Base-by-base conservation (phyloP, 2,113 vertebrate species). In the Cephalopholis sonnerati region DNA sequence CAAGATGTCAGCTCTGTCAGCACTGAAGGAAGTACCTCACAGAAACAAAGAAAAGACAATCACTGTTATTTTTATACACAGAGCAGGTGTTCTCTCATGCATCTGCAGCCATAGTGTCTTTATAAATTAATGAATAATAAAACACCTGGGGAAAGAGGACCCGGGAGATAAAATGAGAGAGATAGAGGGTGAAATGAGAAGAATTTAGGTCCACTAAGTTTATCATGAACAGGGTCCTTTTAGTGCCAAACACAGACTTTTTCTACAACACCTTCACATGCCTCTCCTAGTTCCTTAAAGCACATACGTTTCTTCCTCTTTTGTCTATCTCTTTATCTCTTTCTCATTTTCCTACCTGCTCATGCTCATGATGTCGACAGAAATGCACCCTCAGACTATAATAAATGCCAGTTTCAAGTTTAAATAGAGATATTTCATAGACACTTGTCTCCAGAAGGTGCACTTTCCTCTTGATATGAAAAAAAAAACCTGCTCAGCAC, bases 361-460 rank as follows among this genome's bases (percentile, higher is more conserved):
- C 20, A 36, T 27, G 22, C 65, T 67, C 51, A 48, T 71, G 58
- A 51, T 24, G 15, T 82, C 53, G 61, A 36, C 16, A 57, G 48
- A 83, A 74, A 68, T 22, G 39, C 55, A 48, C 67, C 61, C 53
- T 70, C 74, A 68, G 7, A 46, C 54, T 24, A 65, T 77, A 72
- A 81, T 72, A 44, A 81, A 86, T n/a, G 46, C 24, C 25, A 66
- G 53, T 90, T 87, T 84, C 57, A 48, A 71, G 64, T 65, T 74
- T 77, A 87, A 84, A 91, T 69, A 12, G 63, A 84, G 53, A 76
- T 50, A 25, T 85, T 81, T 79, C 72, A 75, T 74, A 57, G 85
- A 91, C 77, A 70, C 53, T 61, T 65, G 83, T 82, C 44, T 70
- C 63, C 82, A 81, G 57, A 78, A 78, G n/a, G 68, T 87, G 84